Evolutionary conservation across 2,888 invertebrate genomes (phyloP), one percentile per base, ranked within the genome.

Genomic region (Leptogaster cylindrica): DNA sequence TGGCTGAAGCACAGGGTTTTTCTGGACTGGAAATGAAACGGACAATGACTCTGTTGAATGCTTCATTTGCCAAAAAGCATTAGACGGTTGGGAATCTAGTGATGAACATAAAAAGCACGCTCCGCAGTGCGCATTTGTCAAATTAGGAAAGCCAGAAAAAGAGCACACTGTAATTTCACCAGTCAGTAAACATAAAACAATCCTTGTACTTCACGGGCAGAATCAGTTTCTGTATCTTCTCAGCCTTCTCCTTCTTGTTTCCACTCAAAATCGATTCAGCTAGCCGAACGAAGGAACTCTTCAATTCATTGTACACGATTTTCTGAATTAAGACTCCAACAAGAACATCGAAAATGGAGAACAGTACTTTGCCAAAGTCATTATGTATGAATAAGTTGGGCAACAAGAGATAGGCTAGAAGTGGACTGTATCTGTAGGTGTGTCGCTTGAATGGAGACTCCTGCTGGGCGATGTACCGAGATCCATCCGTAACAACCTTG

Each of bases 401-500:
- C 16, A 88, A 83, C 72, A 97, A 82, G 14, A 96, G 75, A 75
- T 87, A 87, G 0, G 98, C 95, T 31, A 99, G 79, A 0, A 98
- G 75, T 0, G 99, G 99, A 31, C 96, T 92, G 81, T 99, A 99
- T 18, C 99, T 87, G 76, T 95, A 99, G 0, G 98, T 98, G 70
- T 92, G 90, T 10, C 97, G 85, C 18, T 87, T 84, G 79, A 92
- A 99, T 0, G 99, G 99, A 0, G 97, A 95, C 44, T 86, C 80
- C 0, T 91, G 91, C 61, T 86, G 79, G 1, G 87, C 76, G 3
- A 97, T 85, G 76, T 93, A 87, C 12, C 89, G 83, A 0, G 97
- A 92, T 0, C 97, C 98, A 82, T 98, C 98, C 0, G 93, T 92
- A 74, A 97, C 97, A 0, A 99, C 98, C 79, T 88, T 88, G 77